Evolutionary conservation across 2,797 vertebrate species (phyloP).

Genomic region (Bradypodion ventrale): DNA sequence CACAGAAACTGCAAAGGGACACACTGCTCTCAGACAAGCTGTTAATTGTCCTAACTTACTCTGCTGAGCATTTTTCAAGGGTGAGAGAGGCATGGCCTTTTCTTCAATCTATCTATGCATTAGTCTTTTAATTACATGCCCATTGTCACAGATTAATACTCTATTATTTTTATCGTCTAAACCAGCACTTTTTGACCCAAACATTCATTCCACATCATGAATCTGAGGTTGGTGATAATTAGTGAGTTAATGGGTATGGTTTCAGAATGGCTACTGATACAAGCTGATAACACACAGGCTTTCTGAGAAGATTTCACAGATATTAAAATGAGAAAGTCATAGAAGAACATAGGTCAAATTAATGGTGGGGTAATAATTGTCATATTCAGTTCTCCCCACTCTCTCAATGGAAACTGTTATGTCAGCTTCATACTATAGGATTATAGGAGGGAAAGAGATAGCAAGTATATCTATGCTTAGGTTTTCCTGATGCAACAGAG

Average conservation of each 20-base stretch:
- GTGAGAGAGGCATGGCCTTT: neutral
- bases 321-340: no score
- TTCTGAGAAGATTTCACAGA: neutral
- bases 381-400: no score
- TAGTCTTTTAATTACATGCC: constrained; percentile 49
- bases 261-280: constrained; percentile 20
- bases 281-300: no score
- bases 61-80: constrained; percentile 26
- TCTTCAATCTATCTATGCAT: neutral
- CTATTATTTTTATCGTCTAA: constrained; percentile 57
- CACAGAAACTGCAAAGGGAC: neutral
- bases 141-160: constrained; percentile 47
- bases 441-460: no score
- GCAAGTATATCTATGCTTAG: no score
- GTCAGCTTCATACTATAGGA: no score
- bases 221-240: constrained; percentile 45
- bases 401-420: no score
- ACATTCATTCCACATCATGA: constrained; percentile 52
- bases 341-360: no score
- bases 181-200: constrained; percentile 48
- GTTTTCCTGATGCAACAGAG: no score
- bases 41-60: constrained; percentile 26
- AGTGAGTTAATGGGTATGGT: constrained; percentile 13
- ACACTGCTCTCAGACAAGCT: neutral
- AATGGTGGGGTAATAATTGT: no score